Evolutionary conservation across 2,888 invertebrate species (phyloP), one percentile per base, ranked within the genome.

Genomic region (Dynastes hyllus): DNA sequence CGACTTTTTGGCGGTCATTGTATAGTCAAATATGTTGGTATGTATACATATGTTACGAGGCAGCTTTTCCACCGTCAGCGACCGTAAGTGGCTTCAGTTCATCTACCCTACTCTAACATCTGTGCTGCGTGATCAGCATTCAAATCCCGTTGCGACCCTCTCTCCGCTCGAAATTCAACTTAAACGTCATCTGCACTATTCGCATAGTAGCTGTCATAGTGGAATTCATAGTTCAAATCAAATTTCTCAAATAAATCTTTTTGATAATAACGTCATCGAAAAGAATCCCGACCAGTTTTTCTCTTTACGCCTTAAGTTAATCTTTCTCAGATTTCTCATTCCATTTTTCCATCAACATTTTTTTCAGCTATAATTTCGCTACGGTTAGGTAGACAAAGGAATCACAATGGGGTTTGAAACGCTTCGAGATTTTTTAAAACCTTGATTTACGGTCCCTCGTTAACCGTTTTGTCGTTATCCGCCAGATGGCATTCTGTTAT

Each of bases 171-270:
- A 45, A 73, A 73, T 73, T 73, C 58, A 16, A 37, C 40, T 40
- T 45, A 45, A 22, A 45, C 27, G 9, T 75, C 32, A 51, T 75
- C 61, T 40, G 27, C 29, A 61, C 58, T 22, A 58, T 61, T 51
- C 66, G 16, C 61, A 45, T 27, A 32, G 3, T 45, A 13, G 40
- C 27, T 37, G 55, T 40, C 40, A 71, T 51, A 65, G 53, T 66
- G n/a, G 78, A 73, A 78, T 78, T 78, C 73, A 75, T 73, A 73
- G 75, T 78, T 73, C 78, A 78, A 73, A 55, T 58, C 55, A 66
- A 78, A 73, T 73, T 73, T 78, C n/a, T 55, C 78, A 55, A 53
- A 78, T 78, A 78, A 78, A 78, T 78, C 78, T 66, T 55, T 40
- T 6, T 40, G 78, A 78, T 78, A 78, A 78, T 66, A 66, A 69